These are phyloP conservation scores for Lepidocyrtoides sp. DNA, from an alignment of 2,888 invertebrate species.

Conservation along the genomic window DNA sequence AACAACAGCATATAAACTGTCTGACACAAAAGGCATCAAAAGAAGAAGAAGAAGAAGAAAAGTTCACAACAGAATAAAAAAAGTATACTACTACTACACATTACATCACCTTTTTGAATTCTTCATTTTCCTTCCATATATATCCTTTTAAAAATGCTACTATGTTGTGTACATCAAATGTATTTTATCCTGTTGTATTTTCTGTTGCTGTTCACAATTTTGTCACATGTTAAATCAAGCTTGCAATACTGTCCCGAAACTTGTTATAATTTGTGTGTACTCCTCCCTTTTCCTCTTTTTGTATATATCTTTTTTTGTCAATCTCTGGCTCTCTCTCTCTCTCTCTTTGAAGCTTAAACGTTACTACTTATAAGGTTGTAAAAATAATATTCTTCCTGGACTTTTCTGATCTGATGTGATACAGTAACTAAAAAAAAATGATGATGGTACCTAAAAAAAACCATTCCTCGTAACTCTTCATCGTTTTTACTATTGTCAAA, in stretches of 20 bases:
- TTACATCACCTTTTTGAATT: constrained; percentile 30
- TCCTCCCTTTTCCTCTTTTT: constrained; percentile 51
- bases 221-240: constrained; percentile 56
- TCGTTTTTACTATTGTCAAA: constrained; percentile 44
- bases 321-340: background rate
- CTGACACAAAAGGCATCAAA: constrained; percentile 67
- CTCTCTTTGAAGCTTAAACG: background rate
- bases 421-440: background rate
- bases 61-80: constrained; percentile 79
- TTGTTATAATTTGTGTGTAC: background rate
- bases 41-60: constrained; percentile 18
- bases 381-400: background rate
- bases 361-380: background rate
- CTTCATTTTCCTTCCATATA: constrained; percentile 17
- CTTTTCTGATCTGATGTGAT: background rate
- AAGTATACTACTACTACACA: constrained; percentile 49
- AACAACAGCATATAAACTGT: constrained; percentile 66
- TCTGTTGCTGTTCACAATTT: background rate
- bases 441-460: constrained; percentile 33
- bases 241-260: constrained; percentile 2
- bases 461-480: constrained; percentile 27
- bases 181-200: background rate
- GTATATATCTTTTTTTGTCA: background rate
- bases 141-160: constrained; percentile 22
- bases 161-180: background rate